Evolutionary conservation across 53 echinoderm and acorn worm species (phyloP), one percentile per base, ranked within the genome.

Genomic region (Pentamera pediparva): DNA sequence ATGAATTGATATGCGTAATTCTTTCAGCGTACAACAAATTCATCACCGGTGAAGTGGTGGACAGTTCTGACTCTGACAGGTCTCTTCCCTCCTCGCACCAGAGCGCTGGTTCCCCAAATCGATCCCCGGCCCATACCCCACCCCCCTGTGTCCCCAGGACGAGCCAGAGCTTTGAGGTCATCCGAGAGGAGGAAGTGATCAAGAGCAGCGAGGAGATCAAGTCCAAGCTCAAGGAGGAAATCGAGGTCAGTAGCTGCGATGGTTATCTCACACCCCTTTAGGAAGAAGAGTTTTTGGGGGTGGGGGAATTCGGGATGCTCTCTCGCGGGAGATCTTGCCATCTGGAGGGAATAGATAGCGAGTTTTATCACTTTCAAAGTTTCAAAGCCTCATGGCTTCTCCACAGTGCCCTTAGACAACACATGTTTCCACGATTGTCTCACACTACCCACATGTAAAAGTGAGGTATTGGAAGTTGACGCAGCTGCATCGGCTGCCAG

Each of bases 171-270:
- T 70, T 70, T 49, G 71, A 70, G 35, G 71, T 52, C 2, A 52
- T 70, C 50, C 29, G 51, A 35, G 73, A 72, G 37, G 33, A 32
- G 10, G 34, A 33, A 21, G 55, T 72, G 9, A 72, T 51, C 54
- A 72, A 32, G 10, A 33, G 52, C 36, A 72, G 53, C n/a, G 55
- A 72, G 18, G 52, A 51, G 35, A 50, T 72, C 9, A 72, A 72
- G 36, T 50, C 73, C 33, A 72, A 32, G 54, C 54, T 72, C 32
- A 51, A 54, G 35, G 73, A 72, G 38, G 73, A 72, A 54, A 36
- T 72, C 22, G 73, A 72, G 6, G 37, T 63, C 10, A 10, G 6
- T 13, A 63, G 36, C 22, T 38, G 11, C 2, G 39, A 37, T 63
- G 5, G 45, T 45, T n/a, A n/a, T n/a, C n/a, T n/a, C n/a, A n/a